phyloP scores from a whole-genome alignment of 2,113 vertebrate species.

The Numida meleagris region DNA sequence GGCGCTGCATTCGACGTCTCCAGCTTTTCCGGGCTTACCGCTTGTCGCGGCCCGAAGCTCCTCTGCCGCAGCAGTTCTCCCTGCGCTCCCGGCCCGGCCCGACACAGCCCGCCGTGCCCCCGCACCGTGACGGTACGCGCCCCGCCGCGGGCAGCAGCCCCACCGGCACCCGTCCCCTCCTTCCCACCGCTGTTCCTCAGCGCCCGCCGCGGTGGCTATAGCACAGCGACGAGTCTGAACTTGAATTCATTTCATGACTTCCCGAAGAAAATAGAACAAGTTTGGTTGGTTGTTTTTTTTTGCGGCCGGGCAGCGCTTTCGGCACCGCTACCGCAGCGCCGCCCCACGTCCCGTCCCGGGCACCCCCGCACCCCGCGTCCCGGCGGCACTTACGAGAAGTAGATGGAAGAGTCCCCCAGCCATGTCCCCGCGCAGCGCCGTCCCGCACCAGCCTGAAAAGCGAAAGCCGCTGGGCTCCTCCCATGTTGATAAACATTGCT shows the following conservation, averaged over 20 bases:
- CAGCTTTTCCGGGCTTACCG: background rate
- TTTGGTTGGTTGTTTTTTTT: too few relatives aligned
- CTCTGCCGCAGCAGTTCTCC: accelerated
- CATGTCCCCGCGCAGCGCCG: background rate
- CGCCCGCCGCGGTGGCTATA: background rate
- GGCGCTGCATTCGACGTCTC: accelerated
- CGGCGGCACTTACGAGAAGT: conserved; percentile 11
- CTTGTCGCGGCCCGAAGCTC: accelerated
- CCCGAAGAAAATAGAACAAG: too few relatives aligned
- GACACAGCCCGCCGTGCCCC: too few relatives aligned
- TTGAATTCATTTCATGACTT: too few relatives aligned
- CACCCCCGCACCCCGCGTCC: background rate
- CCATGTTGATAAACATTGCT: background rate
- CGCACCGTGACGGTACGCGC: too few relatives aligned
- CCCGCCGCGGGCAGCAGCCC: background rate
- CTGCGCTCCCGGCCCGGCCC: too few relatives aligned
- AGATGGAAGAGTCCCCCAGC: background rate
- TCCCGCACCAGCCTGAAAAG: background rate
- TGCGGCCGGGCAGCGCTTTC: background rate
- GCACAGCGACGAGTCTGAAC: background rate
- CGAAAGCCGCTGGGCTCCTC: background rate
- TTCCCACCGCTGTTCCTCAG: background rate
- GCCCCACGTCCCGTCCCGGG: background rate
- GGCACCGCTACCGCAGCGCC: background rate
- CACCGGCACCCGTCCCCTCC: too few relatives aligned